These are phyloP conservation scores for Parasteatoda lunata DNA, from an alignment of 2,888 invertebrate species.

Conservation along the genomic window DNA sequence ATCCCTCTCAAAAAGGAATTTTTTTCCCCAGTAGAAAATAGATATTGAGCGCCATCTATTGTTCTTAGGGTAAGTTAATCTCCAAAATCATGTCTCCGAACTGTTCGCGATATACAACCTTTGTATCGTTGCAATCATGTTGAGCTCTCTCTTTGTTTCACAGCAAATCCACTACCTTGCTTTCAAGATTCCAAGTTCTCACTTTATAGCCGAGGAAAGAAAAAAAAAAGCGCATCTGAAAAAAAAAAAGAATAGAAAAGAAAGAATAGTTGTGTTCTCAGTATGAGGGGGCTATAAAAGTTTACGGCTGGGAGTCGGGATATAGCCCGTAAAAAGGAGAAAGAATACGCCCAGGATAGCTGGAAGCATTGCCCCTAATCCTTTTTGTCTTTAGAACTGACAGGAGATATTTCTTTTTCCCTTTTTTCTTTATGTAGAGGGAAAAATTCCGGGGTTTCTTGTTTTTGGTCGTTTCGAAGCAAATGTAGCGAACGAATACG, in stretches of 20 bases:
- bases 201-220: slow-evolving; percentile 13
- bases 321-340: slow-evolving; percentile 45
- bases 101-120: background rate
- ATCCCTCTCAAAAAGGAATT: slow-evolving; percentile 24
- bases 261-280: slow-evolving; percentile 31
- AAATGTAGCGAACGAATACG: slow-evolving; percentile 28
- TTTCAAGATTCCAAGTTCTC: background rate
- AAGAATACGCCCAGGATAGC: slow-evolving; percentile 8
- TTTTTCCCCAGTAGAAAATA: slow-evolving; percentile 13
- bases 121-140: slow-evolving; percentile 1
- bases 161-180: slow-evolving; percentile 28
- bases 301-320: slow-evolving; percentile 48
- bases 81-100: slow-evolving; percentile 30
- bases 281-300: slow-evolving; percentile 37
- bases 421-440: slow-evolving; percentile 13
- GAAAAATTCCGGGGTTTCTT: slow-evolving; percentile 2
- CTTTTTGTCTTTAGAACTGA: slow-evolving; percentile 39
- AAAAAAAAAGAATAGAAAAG: slow-evolving; percentile 8
- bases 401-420: slow-evolving; percentile 44
- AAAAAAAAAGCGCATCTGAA: background rate
- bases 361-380: slow-evolving; percentile 40
- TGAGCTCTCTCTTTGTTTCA: background rate
- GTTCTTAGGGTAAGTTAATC: slow-evolving; percentile 32
- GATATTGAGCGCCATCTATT: slow-evolving; percentile 44
- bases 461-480: slow-evolving; percentile 29